A percentile compares a stretch with the other conserved stretches of the same genome.
phyloP scores from a whole-genome alignment of 2,888 invertebrate genomes.

The Charanyca ferruginea region DNA sequence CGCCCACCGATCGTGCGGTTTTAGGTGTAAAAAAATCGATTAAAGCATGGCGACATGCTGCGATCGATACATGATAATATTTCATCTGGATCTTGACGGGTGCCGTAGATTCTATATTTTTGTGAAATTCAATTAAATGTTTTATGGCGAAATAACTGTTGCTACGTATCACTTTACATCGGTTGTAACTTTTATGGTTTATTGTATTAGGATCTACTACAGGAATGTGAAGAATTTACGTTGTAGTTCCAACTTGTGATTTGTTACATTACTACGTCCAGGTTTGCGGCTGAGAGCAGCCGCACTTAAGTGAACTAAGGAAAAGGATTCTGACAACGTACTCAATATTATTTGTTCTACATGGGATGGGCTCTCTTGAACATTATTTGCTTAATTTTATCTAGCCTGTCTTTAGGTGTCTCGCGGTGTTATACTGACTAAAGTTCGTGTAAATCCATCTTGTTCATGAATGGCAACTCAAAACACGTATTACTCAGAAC shows the following conservation, averaged over 20 bases:
- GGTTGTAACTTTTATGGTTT: constrained; percentile 77
- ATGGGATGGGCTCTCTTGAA: not conserved
- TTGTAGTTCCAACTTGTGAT: constrained; percentile 49
- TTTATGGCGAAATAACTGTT: constrained; percentile 83
- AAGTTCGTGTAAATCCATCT: constrained; percentile 11
- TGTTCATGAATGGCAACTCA: constrained; percentile 13
- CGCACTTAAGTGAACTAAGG: constrained; percentile 7
- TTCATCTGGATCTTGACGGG: constrained; percentile 85
- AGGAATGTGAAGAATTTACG: constrained; percentile 75
- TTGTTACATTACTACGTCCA: constrained; percentile 25
- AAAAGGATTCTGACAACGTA: constrained; percentile 1
- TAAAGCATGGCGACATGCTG: constrained; percentile 90
- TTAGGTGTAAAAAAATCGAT: constrained; percentile 91
- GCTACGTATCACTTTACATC: constrained; percentile 84
- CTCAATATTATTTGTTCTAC: not conserved
- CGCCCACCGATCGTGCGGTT: constrained; percentile 89
- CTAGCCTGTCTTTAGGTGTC: not conserved
- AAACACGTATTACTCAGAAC: constrained; percentile 41
- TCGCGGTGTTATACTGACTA: not conserved
- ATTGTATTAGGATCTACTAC: constrained; percentile 73
- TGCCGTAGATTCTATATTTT: constrained; percentile 86
- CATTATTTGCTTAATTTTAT: constrained; percentile 1
- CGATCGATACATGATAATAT: constrained; percentile 89
- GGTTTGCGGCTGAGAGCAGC: not conserved
- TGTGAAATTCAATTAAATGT: constrained; percentile 89